These are phyloP conservation scores for Xiphorhynchus elegans DNA, from an alignment of 2,113 vertebrate genomes.

Conservation along the genomic window DNA sequence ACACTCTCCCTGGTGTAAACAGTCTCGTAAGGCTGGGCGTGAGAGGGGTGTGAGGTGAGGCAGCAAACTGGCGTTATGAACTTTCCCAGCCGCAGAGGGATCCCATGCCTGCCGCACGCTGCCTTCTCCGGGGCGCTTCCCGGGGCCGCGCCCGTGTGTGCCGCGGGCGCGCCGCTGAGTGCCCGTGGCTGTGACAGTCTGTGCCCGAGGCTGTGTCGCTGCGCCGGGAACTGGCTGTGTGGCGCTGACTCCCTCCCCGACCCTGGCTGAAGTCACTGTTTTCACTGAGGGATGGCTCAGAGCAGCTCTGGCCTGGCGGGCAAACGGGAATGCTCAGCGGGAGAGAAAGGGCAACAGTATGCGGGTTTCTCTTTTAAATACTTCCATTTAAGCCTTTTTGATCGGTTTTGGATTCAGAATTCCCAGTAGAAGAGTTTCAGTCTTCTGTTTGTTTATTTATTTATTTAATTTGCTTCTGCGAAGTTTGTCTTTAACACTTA, in stretches of 20 bases:
- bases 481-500: not conserved
- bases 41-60: not conserved
- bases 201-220: not conserved
- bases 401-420: not conserved
- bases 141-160: too few species aligned
- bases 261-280: not conserved
- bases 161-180: not conserved
- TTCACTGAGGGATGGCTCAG: not conserved
- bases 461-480: not conserved
- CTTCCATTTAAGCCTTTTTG: not conserved
- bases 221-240: not conserved
- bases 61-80: not conserved
- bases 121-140: not conserved
- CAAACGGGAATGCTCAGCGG: not conserved
- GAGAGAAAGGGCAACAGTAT: not conserved
- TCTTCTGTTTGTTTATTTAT: not conserved
- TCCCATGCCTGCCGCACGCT: not conserved
- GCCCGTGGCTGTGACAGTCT: not conserved
- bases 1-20: not conserved
- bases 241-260: not conserved
- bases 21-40: not conserved
- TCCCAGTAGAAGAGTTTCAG: not conserved
- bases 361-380: not conserved
- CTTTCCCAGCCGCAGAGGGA: not conserved
- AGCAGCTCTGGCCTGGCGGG: not conserved